Evolutionary conservation across 2,888 invertebrate species (phyloP).

Genomic region (Agelastica alni): DNA sequence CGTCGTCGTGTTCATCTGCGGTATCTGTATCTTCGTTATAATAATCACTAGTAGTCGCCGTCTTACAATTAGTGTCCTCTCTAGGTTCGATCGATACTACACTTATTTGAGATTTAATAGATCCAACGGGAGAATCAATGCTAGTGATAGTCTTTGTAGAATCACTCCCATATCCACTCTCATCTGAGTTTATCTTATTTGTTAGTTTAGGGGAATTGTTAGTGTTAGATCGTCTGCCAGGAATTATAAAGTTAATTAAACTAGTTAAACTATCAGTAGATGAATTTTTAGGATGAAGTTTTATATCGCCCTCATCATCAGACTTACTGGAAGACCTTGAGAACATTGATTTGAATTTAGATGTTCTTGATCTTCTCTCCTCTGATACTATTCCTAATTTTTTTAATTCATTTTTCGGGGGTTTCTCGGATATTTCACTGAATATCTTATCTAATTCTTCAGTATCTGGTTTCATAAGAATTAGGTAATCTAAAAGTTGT

Average conservation of each 20-base stretch:
- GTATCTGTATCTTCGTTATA: conserved; percentile 46
- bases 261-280: conserved; percentile 51
- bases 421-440: conserved; percentile 41
- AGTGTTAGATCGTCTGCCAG: conserved; percentile 46
- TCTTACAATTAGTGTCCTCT: conserved; percentile 23
- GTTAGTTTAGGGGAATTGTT: conserved; percentile 42
- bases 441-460: conserved; percentile 45
- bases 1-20: conserved; percentile 45
- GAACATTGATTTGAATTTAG: conserved; percentile 46
- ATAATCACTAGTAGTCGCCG: conserved; percentile 21
- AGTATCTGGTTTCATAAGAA: conserved; percentile 49
- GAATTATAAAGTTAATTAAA: conserved; percentile 48
- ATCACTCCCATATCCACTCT: conserved; percentile 66
- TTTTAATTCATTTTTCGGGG: conserved; percentile 35
- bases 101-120: conserved; percentile 45
- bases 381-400: conserved; percentile 41
- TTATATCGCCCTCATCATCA: conserved; percentile 50
- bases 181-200: conserved; percentile 54
- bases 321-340: conserved; percentile 45
- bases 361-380: conserved; percentile 43
- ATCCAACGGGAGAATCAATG: conserved; percentile 61
- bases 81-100: conserved; percentile 27
- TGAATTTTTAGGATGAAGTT: conserved; percentile 41
- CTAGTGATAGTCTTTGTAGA: conserved; percentile 59
- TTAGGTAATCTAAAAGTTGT: conserved; percentile 51